A percentile compares a stretch with the other conserved stretches of the same genome.
Evolutionary conservation across 2,797 vertebrate genomes (phyloP).

Genomic region (Chiloscyllium punctatum): DNA sequence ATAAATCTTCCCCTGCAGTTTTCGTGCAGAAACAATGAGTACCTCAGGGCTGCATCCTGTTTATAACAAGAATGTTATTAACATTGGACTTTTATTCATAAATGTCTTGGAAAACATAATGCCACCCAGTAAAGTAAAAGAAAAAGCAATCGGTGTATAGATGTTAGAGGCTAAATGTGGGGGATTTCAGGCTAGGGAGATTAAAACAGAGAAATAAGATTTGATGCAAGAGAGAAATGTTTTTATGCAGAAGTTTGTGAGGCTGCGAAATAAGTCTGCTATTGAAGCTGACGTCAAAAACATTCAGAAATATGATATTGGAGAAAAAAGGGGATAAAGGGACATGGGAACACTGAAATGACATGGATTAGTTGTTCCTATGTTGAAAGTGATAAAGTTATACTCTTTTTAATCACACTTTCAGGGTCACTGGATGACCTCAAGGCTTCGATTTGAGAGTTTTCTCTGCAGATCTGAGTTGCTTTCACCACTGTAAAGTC

Average conservation of each 20-base stretch:
- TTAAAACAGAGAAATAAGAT: neutral
- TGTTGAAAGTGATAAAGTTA: neutral
- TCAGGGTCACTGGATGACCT: neutral
- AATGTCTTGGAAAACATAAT: neutral
- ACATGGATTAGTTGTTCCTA: neutral
- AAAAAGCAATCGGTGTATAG: neutral
- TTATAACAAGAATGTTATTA: neutral
- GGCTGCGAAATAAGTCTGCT: neutral
- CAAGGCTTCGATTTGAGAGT: neutral
- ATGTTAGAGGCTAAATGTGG: neutral
- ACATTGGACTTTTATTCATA: neutral
- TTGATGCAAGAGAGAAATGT: neutral
- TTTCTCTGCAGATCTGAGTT: neutral
- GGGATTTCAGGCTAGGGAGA: neutral
- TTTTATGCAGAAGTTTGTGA: neutral
- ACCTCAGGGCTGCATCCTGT: neutral
- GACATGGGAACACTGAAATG: neutral
- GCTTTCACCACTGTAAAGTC: neutral
- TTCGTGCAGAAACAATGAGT: neutral
- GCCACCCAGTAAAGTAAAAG: neutral
- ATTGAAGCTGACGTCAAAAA: neutral
- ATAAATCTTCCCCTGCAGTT: neutral
- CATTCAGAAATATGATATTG: neutral
- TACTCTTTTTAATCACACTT: neutral
- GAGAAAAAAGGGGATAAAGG: neutral